Evolutionary conservation across 2,113 vertebrate species (phyloP), one percentile per base, ranked within the genome.

Genomic region (Sclerurus mexicanus): DNA sequence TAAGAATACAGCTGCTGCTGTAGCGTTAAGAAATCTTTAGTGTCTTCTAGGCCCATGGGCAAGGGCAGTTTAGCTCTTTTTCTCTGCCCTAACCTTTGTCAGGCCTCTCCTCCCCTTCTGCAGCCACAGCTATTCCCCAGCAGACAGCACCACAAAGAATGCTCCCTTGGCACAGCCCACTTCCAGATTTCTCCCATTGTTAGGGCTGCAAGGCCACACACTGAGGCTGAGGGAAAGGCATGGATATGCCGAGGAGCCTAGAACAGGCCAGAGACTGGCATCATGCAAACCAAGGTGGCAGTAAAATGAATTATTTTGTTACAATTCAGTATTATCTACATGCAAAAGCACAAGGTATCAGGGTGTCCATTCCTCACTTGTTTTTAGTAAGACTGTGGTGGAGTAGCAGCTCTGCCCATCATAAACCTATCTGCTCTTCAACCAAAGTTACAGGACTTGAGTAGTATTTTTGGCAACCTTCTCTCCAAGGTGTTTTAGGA

Each of bases 281-380:
- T 35, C 44, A 23, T 2, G 13, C 59, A 77, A 94, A 84, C 22
- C n/a, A 69, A 31, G 3, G 13, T 22, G 21, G n/a, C 50, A 66
- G 28, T 37, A 60, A 60, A 35, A 0, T 1, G 0, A 21, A 15
- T 40, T 18, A 28, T 67, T 92, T 60, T 80, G 28, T 62, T 66
- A 62, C 12, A 47, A 23, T 40, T 80, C 14, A 28, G 27, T 37
- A 63, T 11, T 11, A 4, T 6, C 30, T 55, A 18, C 9, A 12
- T 8, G 18, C 33, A 90, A 35, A 86, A 84, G 66, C 62, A 35
- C 13, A 16, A 27, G 2, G 3, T 13, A 22, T 31, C 20, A 11
- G 10, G 37, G 46, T 2, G 1, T 23, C 23, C 1, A 2, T 25
- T 35, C 25, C 46, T 40, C n/a, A n/a, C 5, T 46, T 0, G 0